Evolutionary conservation across 2,797 vertebrate species (phyloP).

Genomic region (Dromococcyx pavoninus): DNA sequence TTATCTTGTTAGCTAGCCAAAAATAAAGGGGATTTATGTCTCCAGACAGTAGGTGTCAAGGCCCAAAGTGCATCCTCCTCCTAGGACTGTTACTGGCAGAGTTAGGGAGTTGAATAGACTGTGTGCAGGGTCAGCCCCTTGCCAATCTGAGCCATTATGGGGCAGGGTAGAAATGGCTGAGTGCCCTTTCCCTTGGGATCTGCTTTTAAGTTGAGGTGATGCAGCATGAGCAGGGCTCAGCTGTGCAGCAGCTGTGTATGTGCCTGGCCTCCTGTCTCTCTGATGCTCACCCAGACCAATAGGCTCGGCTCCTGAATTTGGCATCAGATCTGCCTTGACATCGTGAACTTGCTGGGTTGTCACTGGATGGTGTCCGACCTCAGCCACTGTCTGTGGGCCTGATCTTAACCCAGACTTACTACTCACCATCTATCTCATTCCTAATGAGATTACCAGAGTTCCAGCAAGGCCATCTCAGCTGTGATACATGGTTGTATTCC

Average conservation of each 20-base stretch:
- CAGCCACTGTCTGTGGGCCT: fast-evolving
- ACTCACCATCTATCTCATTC: background rate
- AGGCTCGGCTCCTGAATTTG: background rate
- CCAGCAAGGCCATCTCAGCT: background rate
- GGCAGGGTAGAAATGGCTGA: background rate
- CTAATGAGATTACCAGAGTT: background rate
- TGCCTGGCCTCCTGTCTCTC: background rate
- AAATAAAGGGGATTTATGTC: background rate
- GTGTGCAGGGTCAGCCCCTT: background rate
- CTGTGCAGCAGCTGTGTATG: background rate
- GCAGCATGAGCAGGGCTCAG: background rate
- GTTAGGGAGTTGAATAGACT: fast-evolving
- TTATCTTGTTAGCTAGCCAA: background rate
- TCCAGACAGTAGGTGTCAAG: background rate
- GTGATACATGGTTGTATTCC: fast-evolving
- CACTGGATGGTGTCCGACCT: fast-evolving
- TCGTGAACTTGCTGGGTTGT: background rate
- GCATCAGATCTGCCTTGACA: background rate
- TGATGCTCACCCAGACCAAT: background rate
- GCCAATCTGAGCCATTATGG: fast-evolving
- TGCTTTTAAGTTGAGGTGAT: background rate
- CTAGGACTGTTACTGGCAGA: background rate
- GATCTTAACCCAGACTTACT: background rate
- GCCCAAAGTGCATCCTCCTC: background rate
- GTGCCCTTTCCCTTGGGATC: background rate